Evolutionary conservation across 2,888 invertebrate genomes (phyloP), one percentile per base, ranked within the genome.

Genomic region (Cephalotes varians): DNA sequence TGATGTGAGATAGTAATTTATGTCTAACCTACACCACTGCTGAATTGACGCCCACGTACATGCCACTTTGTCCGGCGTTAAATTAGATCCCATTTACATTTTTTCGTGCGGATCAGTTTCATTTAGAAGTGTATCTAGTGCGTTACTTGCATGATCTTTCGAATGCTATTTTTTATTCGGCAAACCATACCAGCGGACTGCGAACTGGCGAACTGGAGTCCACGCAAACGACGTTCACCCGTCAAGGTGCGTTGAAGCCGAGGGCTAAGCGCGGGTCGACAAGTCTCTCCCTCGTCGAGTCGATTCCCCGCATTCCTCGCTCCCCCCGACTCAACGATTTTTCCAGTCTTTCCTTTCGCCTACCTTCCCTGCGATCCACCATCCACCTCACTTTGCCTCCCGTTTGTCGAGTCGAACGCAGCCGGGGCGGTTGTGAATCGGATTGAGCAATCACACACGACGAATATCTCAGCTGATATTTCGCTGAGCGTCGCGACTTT

Each of bases 21-120:
- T 65, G 44, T 7, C 54, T 72, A 72, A 56, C 72, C 72, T 56
- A 49, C 7, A 31, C 12, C 40, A n/a, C 10, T 28, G 40, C 7
- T 56, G 18, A 56, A 37, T 72, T 72, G 40, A 72, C 54, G 18
- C 25, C 34, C 10, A 71, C 37, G 21, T 37, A 37, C 18, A 21
- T 1, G 3, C 0, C 34, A 10, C 15, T 37, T 71, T 21, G 21
- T 37, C 51, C 10, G 4, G 21, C 2, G 18, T 28, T 71, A 37
- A 25, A 54, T 71, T 28, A 56, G 18, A 10, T n/a, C 49, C 28
- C 0, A 31, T 37, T 54, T 71, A 15, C 21, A 9, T 10, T 54
- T 69, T 31, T 37, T 31, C 7, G 6, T 37, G 5, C 6, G 7
- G 6, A 10, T 9, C 51, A 31, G 1, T 51, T 34, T 51, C 3